Percentiles rank a stretch among this genome's conserved stretches.
Conservation (phyloP, 2,797 vertebrate species). For the Danio aesculapii region DNA sequence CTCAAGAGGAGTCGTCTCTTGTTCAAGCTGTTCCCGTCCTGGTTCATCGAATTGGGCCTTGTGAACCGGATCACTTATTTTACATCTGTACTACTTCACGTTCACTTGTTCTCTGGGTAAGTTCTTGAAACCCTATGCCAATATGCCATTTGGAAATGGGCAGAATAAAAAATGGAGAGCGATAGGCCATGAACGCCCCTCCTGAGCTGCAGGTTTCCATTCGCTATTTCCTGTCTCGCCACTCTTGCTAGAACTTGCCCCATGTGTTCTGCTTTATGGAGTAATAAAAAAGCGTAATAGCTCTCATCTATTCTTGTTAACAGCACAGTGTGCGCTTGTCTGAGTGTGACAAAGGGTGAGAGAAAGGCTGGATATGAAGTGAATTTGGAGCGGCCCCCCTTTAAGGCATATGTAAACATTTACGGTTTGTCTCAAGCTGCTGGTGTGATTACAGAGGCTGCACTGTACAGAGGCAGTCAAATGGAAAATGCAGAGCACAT, state of each 20-base stretch:
- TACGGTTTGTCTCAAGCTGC: constrained; percentile 35
- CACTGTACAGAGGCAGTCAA: constrained; percentile 24
- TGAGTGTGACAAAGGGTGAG: constrained; percentile 32
- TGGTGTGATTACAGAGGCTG: constrained; percentile 28
- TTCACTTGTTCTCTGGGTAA: neutral
- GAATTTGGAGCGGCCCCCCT: constrained; percentile 15
- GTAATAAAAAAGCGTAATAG: constrained; percentile 33
- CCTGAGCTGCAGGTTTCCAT: constrained; percentile 23
- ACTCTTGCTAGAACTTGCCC: constrained; percentile 23
- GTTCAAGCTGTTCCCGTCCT: neutral
- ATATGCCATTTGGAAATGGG: neutral
- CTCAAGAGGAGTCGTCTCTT: constrained; percentile 1
- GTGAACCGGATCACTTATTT: neutral
- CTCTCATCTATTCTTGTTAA: constrained; percentile 40
- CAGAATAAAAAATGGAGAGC: neutral
- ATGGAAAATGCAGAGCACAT: constrained; percentile 34
- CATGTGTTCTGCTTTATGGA: constrained; percentile 41
- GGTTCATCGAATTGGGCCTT: constrained; percentile 5
- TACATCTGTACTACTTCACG: constrained; percentile 6
- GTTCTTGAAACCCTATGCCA: neutral
- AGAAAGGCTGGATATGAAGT: constrained; percentile 27
- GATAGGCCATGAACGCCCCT: neutral
- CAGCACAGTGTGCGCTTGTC: constrained; percentile 30
- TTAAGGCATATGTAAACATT: constrained; percentile 48
- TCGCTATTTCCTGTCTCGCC: constrained; percentile 14